Evolutionary conservation across 2,797 vertebrate species (phyloP).

Genomic region (Bufotes viridis): DNA sequence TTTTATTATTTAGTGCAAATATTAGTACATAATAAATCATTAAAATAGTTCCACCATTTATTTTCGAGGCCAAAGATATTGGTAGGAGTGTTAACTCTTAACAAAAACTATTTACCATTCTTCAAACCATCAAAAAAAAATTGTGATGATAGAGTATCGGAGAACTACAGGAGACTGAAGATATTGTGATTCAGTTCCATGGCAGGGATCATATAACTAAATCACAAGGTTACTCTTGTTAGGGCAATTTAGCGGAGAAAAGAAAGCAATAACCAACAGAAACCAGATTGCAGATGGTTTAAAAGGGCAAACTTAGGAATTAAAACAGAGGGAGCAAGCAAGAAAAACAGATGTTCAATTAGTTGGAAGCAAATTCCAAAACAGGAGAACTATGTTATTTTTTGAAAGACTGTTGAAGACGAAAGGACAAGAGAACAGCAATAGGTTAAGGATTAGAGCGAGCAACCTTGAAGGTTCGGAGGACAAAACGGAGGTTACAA

Average conservation of each 20-base stretch:
- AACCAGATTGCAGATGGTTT: slow-evolving; percentile 39
- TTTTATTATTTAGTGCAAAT: no score
- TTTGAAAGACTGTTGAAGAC: neutral
- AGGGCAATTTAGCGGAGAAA: slow-evolving; percentile 30
- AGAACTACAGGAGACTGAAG: neutral
- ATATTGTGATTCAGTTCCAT: slow-evolving; percentile 13
- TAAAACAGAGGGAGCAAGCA: slow-evolving; percentile 25
- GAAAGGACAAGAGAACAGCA: neutral
- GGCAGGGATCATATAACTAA: slow-evolving; percentile 25
- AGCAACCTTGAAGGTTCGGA: neutral
- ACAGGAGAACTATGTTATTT: slow-evolving; percentile 21
- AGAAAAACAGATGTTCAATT: slow-evolving; percentile 45
- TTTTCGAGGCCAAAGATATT: neutral
- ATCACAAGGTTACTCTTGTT: slow-evolving; percentile 43
- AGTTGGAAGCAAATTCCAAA: slow-evolving; percentile 29
- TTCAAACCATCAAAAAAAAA: neutral
- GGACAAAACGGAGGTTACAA: neutral
- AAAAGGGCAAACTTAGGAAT: slow-evolving; percentile 33
- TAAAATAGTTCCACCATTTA: no score
- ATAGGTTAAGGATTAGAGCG: neutral
- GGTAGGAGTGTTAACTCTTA: neutral
- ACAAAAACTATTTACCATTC: neutral
- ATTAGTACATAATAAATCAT: no score
- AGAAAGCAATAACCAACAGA: slow-evolving; percentile 39
- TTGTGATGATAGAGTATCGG: neutral